These are phyloP conservation scores for Corythornis cristatus DNA, from an alignment of 2,113 vertebrate species.

Conservation along the genomic window DNA sequence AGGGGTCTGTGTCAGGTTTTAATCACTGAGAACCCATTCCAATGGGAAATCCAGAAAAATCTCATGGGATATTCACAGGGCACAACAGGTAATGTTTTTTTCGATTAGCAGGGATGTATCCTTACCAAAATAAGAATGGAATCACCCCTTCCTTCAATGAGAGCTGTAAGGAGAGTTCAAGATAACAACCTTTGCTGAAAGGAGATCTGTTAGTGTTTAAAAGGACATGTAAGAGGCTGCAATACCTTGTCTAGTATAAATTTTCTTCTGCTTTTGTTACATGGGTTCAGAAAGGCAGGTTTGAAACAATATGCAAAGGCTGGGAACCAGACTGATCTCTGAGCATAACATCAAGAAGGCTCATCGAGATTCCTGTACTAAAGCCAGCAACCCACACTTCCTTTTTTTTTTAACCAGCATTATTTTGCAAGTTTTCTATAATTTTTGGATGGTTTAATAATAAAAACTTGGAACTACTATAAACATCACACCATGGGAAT, in stretches of 20 bases:
- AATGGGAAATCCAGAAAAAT: background rate
- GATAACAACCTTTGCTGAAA: background rate
- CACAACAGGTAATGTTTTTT: background rate
- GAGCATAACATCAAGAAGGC: background rate
- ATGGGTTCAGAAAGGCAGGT: background rate
- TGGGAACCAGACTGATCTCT: background rate
- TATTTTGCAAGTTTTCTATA: background rate
- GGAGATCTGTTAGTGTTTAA: background rate
- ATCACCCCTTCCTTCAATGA: background rate
- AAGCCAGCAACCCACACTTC: background rate
- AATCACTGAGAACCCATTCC: background rate
- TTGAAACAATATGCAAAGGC: background rate
- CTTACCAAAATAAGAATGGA: background rate
- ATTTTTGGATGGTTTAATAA: background rate
- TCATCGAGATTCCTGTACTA: background rate
- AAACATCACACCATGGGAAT: background rate
- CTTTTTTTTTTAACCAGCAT: background rate
- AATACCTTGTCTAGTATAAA: background rate
- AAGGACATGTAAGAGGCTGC: background rate
- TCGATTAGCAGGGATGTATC: background rate
- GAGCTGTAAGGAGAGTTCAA: background rate
- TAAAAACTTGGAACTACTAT: background rate
- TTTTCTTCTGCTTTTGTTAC: background rate
- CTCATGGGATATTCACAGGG: background rate
- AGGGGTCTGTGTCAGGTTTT: background rate